Evolutionary conservation across 2,797 vertebrate species (phyloP).

Genomic region (Hyperoplus lanceolatus): DNA sequence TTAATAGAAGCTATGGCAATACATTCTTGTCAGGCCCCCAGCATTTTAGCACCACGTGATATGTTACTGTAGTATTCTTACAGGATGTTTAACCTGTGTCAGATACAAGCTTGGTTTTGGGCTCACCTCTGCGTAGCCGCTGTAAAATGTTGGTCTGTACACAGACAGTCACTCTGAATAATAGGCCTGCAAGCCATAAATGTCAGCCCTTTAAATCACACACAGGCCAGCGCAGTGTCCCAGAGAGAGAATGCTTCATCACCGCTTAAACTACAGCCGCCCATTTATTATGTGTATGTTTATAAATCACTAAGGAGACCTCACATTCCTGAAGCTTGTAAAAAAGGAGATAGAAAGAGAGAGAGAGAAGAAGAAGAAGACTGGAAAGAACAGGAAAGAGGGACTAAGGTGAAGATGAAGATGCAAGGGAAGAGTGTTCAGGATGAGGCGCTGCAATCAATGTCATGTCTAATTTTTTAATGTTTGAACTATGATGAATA

Average conservation of each 20-base stretch:
- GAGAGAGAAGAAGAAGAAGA: constrained; percentile 41
- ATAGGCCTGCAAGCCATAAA: constrained; percentile 95
- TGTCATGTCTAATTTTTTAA: constrained; percentile 32
- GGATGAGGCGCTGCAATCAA: constrained; percentile 33
- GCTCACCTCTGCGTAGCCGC: constrained; percentile 90
- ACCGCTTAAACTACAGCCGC: constrained; percentile 93
- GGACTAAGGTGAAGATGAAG: constrained; percentile 50
- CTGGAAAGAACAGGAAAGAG: constrained; percentile 35
- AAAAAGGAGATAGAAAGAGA: constrained; percentile 56
- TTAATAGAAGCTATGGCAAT: constrained; percentile 20
- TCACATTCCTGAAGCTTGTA: constrained; percentile 84
- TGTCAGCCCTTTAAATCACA: constrained; percentile 99
- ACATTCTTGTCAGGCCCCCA: constrained; percentile 35
- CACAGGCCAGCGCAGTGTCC: constrained; percentile 85
- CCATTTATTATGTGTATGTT: constrained; percentile 98
- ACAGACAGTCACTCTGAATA: constrained; percentile 99
- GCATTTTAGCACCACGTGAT: constrained; percentile 30
- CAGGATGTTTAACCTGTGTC: constrained; percentile 57
- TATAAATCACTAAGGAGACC: constrained; percentile 96
- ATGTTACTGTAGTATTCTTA: constrained; percentile 46
- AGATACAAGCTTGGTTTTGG: constrained; percentile 60
- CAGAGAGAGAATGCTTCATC: constrained; percentile 92
- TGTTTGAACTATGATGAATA: constrained; percentile 11
- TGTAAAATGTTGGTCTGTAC: constrained; percentile 95
- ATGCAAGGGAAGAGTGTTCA: constrained; percentile 47